Conservation (phyloP, 92 coral and sea anemone genomes). For the Porites cylindrica region DNA sequence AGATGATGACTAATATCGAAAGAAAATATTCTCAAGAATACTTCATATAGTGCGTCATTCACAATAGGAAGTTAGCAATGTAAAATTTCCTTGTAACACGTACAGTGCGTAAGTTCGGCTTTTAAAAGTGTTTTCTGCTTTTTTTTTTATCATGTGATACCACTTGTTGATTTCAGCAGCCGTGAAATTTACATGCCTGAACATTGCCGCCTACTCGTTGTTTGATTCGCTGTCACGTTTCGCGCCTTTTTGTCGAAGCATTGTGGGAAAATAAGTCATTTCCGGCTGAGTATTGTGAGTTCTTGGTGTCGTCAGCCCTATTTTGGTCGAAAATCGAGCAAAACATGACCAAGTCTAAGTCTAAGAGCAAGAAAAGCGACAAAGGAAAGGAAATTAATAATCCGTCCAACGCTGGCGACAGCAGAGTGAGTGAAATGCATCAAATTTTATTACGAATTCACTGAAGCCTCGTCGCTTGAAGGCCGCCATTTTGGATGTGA, state of each 20-base stretch:
- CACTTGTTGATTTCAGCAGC: conserved; percentile 26
- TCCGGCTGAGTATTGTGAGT: background rate
- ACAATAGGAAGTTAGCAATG: conserved; percentile 31
- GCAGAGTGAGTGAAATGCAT: conserved; percentile 59
- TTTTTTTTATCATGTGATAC: conserved; percentile 40
- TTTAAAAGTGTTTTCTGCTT: background rate
- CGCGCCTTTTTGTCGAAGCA: conserved; percentile 85
- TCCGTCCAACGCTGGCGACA: conserved; percentile 54
- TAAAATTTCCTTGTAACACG: conserved; percentile 26
- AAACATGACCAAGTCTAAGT: conserved; percentile 95
- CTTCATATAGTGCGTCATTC: conserved; percentile 40
- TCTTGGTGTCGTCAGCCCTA: conserved; percentile 19
- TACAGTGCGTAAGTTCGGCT: background rate
- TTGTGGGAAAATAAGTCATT: conserved; percentile 63
- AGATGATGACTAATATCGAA: conserved; percentile 42
- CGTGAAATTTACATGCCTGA: conserved; percentile 44
- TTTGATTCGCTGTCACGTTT: conserved; percentile 67
- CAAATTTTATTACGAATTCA: background rate
- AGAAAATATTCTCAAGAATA: conserved; percentile 16
- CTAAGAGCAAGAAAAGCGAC: conserved; percentile 87
- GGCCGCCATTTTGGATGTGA: conserved; percentile 83
- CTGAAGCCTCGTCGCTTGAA: background rate
- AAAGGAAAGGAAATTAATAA: conserved; percentile 71
- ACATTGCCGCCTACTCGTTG: conserved; percentile 12
- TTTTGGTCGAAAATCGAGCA: conserved; percentile 6